Evolutionary conservation across 2,797 vertebrate genomes (phyloP), one percentile per base, ranked within the genome.

Genomic region (Aphelocoma californica): DNA sequence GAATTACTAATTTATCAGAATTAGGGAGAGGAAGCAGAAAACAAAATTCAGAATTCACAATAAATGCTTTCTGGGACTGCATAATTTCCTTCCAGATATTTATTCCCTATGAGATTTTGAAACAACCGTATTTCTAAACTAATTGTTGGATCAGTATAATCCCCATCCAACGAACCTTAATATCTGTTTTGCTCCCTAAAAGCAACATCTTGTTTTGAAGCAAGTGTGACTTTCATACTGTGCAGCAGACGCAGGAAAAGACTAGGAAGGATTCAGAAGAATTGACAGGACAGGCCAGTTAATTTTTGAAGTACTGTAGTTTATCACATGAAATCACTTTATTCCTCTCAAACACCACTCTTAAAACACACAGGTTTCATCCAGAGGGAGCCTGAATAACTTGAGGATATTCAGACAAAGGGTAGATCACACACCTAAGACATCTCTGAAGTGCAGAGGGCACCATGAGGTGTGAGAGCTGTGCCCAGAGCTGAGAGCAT

Each of bases 1-100:
- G 31, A 78, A 50, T 77, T 90, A 82, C n/a, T 87, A 67, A 82
- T 91, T 57, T 81, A 54, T 67, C n/a, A 81, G 47, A 92, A 87
- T 78, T 83, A 83, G 23, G 34, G 40, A 84, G 12, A 89, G 47
- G 70, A 88, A 66, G 18, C 38, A 86, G 60, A 78, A 95, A 86
- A 81, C 24, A 79, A 79, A 88, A 79, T 53, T 53, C 45, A 83
- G 60, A 91, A 84, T 56, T 81, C 89, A 70, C 7, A 56, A 34
- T 48, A 40, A 91, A 79, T 72, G 58, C n/a, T 78, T 69, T 77
- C 54, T 47, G 84, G 17, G 66, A 84, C 29, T 79, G 73, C n/a
- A 4, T 26, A 93, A 91, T 88, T 89, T 64, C 56, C 38, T 47
- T 72, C 25, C 40, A 81, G 51, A 79, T 51, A 72, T 6, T 73